Conservation (phyloP, 2,797 vertebrate species). For the Buceros bicornis region DNA sequence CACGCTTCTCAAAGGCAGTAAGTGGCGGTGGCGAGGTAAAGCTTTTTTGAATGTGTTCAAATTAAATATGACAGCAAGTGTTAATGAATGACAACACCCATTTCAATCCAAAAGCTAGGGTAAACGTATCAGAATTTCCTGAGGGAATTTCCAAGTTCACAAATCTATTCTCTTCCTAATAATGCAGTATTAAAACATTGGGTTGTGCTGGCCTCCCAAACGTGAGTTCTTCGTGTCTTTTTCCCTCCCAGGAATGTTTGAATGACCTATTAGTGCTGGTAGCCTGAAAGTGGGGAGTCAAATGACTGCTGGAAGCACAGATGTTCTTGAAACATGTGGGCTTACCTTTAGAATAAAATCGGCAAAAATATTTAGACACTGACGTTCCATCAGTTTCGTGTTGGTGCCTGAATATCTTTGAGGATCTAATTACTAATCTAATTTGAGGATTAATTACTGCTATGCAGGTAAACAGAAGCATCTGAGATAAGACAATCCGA, state of each 20-base stretch:
- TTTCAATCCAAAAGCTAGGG: neutral
- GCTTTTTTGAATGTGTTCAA: neutral
- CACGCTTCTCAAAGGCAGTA: neutral
- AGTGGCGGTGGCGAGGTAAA: neutral
- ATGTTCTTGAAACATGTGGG: neutral
- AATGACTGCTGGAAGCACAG: neutral
- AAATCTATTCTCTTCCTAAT: neutral
- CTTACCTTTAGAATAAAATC: conserved; percentile 14
- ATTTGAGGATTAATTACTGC: neutral
- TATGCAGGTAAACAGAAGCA: conserved; percentile 31
- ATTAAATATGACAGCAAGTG: neutral
- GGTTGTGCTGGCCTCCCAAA: neutral
- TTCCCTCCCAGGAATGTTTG: neutral
- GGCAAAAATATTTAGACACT: conserved; percentile 22
- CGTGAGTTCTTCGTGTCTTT: neutral
- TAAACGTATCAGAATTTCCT: neutral
- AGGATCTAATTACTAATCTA: neutral
- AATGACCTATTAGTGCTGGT: neutral
- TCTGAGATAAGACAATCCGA: neutral
- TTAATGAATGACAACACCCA: neutral
- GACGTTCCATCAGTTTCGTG: neutral
- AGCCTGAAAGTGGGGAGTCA: neutral
- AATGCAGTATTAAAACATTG: neutral
- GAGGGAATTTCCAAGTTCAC: neutral
- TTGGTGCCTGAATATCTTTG: conserved; percentile 34